Evolutionary conservation across 2,888 invertebrate species (phyloP).

Genomic region (Rhimphoctona megacephalus): DNA sequence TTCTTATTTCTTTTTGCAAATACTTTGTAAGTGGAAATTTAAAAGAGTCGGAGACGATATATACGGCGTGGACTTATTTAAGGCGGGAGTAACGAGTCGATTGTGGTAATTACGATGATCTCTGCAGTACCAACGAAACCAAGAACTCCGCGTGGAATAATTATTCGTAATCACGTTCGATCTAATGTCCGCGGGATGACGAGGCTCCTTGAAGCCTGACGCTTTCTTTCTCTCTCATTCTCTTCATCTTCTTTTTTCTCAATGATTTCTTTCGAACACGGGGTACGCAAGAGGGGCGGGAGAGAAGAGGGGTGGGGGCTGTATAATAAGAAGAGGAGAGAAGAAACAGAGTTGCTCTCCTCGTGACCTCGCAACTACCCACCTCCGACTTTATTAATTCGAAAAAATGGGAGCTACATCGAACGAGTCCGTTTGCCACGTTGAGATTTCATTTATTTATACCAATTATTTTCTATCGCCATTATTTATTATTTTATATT

Average conservation of each 20-base stretch:
- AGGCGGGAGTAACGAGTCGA: constrained; percentile 51
- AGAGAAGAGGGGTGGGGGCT: constrained; percentile 20
- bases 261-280: constrained; percentile 12
- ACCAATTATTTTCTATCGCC: constrained; percentile 10
- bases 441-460: constrained; percentile 70
- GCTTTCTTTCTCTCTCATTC: constrained; percentile 23
- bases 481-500: not conserved
- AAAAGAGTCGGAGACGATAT: not conserved
- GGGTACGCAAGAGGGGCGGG: constrained; percentile 48
- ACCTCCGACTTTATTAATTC: constrained; percentile 47
- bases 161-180: constrained; percentile 84
- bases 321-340: constrained; percentile 26
- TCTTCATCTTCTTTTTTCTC: constrained; percentile 44
- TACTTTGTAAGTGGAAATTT: not conserved
- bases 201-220: constrained; percentile 70
- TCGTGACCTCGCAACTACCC: constrained; percentile 7
- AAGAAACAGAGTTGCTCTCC: constrained; percentile 6
- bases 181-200: constrained; percentile 82
- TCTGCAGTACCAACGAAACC: constrained; percentile 74
- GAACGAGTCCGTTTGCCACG: constrained; percentile 57
- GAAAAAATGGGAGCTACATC: constrained; percentile 52
- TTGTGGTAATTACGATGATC: constrained; percentile 64
- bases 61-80: constrained; percentile 14
- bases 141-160: constrained; percentile 79
- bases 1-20: not conserved